These are phyloP conservation scores for Zalophus californianus DNA, from an alignment of 2,797 vertebrate species.

Conservation along the genomic window DNA sequence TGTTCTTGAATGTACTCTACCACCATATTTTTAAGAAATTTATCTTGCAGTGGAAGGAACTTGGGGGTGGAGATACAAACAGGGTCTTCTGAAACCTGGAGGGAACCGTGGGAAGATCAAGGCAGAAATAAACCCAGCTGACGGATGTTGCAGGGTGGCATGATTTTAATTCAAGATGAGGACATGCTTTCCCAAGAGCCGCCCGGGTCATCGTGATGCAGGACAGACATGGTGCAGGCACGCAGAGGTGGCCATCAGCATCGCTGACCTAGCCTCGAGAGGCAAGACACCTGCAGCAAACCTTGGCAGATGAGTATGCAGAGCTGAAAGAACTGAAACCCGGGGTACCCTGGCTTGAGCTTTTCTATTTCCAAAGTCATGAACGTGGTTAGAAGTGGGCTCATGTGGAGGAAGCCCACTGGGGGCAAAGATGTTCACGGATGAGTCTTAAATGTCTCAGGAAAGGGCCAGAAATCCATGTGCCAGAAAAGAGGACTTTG, in stretches of 20 bases:
- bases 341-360: neutral
- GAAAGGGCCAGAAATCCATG: neutral
- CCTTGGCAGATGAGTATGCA: neutral
- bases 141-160: neutral
- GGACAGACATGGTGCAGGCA: neutral
- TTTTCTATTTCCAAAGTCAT: neutral
- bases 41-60: slow-evolving; percentile 16
- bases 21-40: neutral
- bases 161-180: neutral
- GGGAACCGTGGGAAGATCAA: neutral
- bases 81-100: neutral
- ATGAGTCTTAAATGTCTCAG: neutral
- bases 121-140: fast-evolving
- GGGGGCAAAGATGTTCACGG: neutral
- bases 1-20: slow-evolving; percentile 19
- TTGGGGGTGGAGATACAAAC: neutral
- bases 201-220: neutral
- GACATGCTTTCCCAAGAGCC: neutral
- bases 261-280: fast-evolving
- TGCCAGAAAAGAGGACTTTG: neutral
- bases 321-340: neutral
- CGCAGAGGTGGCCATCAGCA: too few species aligned
- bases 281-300: neutral
- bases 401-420: neutral
- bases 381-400: neutral